Percentiles rank a stretch among this genome's conserved stretches.
These are phyloP conservation scores for Zosterops lateralis DNA, from an alignment of 2,113 vertebrate species.

Conservation along the genomic window DNA sequence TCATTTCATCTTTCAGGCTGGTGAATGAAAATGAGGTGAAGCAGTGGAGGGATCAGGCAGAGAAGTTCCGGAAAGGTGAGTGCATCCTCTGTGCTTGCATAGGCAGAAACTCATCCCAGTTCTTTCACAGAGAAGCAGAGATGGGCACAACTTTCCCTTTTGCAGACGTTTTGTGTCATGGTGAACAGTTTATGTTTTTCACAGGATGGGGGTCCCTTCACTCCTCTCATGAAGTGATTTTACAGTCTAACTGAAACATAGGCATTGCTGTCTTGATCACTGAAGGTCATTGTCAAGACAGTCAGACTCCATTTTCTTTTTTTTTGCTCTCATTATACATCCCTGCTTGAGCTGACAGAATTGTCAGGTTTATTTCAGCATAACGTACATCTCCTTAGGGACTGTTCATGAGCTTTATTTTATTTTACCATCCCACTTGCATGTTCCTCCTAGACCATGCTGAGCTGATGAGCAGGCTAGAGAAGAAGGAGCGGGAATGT, in stretches of 20 bases:
- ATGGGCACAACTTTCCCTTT: background rate
- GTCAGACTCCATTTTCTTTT: background rate
- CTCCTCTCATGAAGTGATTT: background rate
- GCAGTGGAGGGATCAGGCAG: constrained; percentile 94
- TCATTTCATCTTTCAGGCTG: constrained; percentile 76
- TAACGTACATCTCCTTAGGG: background rate
- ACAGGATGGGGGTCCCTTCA: background rate
- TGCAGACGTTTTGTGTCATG: background rate
- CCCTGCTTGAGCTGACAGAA: background rate
- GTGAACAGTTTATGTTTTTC: background rate
- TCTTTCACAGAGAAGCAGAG: background rate
- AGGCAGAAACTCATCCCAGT: background rate
- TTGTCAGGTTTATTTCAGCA: background rate
- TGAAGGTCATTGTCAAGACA: background rate
- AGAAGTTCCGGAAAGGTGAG: constrained; percentile 95
- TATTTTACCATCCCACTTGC: background rate
- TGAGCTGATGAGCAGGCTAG: constrained; percentile 85
- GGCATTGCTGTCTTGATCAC: background rate
- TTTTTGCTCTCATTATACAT: background rate
- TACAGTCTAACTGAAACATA: background rate
- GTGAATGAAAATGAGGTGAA: constrained; percentile 98
- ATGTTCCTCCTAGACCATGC: constrained; percentile 80
- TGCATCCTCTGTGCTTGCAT: background rate
- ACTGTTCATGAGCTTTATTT: background rate
- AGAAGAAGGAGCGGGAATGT: constrained; percentile 94